phyloP scores from a whole-genome alignment of 2,797 vertebrate species.

The Phyllotis vaccarum region DNA sequence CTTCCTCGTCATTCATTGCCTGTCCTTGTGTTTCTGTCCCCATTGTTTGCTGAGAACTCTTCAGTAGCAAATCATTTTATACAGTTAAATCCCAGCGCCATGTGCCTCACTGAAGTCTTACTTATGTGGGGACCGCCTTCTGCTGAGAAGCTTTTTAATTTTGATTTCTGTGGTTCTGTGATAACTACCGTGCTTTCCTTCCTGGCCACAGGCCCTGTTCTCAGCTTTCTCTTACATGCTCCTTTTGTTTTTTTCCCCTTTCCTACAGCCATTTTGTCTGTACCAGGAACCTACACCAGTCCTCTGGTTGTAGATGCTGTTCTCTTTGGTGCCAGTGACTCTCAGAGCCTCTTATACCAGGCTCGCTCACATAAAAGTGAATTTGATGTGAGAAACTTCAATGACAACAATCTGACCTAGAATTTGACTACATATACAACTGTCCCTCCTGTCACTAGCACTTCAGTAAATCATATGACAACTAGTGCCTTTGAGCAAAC shows the following conservation, averaged over 20 bases:
- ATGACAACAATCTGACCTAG: neutral
- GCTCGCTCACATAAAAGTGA: neutral
- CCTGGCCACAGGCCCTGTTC: neutral
- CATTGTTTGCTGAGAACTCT: neutral
- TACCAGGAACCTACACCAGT: neutral
- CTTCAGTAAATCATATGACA: neutral
- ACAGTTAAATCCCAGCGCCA: neutral
- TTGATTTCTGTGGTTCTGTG: neutral
- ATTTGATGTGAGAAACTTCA: constrained; percentile 6
- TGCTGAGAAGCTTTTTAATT: constrained; percentile 36
- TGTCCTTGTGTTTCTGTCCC: neutral
- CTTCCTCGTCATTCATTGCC: constrained; percentile 16
- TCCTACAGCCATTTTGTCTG: neutral
- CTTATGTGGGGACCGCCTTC: neutral
- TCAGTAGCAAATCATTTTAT: neutral
- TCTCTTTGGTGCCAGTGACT: neutral
- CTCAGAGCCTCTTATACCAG: neutral
- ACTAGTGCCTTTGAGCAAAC: neutral
- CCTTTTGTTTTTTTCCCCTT: neutral
- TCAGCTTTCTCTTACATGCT: neutral
- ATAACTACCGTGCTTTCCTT: neutral
- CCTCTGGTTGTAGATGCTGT: neutral
- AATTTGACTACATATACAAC: neutral
- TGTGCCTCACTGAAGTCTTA: neutral
- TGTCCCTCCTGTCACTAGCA: neutral